Percentiles rank a stretch among this genome's conserved stretches.
Evolutionary conservation across 2,888 invertebrate genomes (phyloP).

Genomic region (Byasa hedistus): DNA sequence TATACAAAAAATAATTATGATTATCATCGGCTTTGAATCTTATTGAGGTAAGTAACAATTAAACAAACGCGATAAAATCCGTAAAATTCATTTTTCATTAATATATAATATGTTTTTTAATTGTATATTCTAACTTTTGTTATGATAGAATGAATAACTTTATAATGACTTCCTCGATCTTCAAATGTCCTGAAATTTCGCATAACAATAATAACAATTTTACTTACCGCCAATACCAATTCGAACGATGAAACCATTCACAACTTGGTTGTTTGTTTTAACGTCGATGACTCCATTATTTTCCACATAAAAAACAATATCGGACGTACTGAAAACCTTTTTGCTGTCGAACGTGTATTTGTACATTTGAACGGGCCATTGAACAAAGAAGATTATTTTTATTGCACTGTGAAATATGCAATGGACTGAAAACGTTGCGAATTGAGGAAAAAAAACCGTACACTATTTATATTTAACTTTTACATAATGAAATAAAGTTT

Average conservation of each 20-base stretch:
- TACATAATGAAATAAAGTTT: background rate
- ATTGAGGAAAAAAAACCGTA: constrained; percentile 59
- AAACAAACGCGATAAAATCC: no score
- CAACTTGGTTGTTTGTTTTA: constrained; percentile 10
- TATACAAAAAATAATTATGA: no score
- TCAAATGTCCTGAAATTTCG: background rate
- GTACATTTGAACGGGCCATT: constrained; percentile 36
- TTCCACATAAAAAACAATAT: constrained; percentile 18
- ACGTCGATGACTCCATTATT: constrained; percentile 4
- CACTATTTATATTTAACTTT: constrained; percentile 34
- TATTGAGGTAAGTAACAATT: no score
- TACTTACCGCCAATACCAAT: background rate
- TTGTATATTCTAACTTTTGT: no score
- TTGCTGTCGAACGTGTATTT: constrained; percentile 26
- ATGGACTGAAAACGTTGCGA: constrained; percentile 64
- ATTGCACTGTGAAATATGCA: constrained; percentile 72
- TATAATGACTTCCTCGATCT: no score
- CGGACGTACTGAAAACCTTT: constrained; percentile 19
- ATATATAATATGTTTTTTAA: no score
- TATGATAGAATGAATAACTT: no score
- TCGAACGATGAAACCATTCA: background rate
- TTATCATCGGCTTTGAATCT: no score
- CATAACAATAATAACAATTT: background rate
- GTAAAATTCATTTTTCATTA: no score
- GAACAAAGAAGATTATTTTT: constrained; percentile 77